phyloP scores from a whole-genome alignment of 92 coral and sea anemone species.

The Porites rus region DNA sequence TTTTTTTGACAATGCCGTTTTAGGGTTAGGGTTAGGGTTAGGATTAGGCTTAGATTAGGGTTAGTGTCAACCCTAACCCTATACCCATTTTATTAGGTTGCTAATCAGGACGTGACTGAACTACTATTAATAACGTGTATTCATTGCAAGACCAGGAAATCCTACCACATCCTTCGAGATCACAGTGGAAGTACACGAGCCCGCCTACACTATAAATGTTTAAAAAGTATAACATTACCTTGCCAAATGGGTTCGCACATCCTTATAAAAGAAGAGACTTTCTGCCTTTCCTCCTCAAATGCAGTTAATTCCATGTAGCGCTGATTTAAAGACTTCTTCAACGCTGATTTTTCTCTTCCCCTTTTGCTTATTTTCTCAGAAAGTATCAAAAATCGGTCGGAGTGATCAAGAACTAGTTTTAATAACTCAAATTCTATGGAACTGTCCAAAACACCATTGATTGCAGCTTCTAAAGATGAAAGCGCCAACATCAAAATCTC shows the following conservation, averaged over 20 bases:
- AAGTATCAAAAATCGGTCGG: slow-evolving; percentile 48
- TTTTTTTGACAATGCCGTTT: too few relatives aligned
- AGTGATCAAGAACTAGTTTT: slow-evolving; percentile 35
- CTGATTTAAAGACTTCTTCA: background rate
- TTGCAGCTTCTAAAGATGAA: slow-evolving; percentile 60
- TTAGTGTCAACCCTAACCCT: too few relatives aligned
- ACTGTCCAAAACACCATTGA: slow-evolving; percentile 39
- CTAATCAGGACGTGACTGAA: too few relatives aligned
- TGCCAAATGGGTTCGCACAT: slow-evolving; percentile 49
- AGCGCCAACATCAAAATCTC: slow-evolving; percentile 50
- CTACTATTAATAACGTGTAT: too few relatives aligned
- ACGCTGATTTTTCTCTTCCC: background rate
- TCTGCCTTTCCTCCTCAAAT: slow-evolving; percentile 51
- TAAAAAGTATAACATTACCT: slow-evolving; percentile 37
- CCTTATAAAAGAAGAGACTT: slow-evolving; percentile 47
- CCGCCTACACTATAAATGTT: too few relatives aligned
- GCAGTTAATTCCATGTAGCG: slow-evolving; percentile 47
- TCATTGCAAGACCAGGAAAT: too few relatives aligned
- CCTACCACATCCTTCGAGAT: too few relatives aligned
- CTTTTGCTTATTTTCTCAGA: slow-evolving; percentile 6
- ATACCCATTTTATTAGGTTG: too few relatives aligned
- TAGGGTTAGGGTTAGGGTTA: too few relatives aligned
- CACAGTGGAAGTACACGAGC: too few relatives aligned
- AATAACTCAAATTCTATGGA: slow-evolving; percentile 36
- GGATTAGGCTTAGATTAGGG: too few relatives aligned